phyloP scores from a whole-genome alignment of 2,113 vertebrate genomes.

The Genyomyrus donnyi region DNA sequence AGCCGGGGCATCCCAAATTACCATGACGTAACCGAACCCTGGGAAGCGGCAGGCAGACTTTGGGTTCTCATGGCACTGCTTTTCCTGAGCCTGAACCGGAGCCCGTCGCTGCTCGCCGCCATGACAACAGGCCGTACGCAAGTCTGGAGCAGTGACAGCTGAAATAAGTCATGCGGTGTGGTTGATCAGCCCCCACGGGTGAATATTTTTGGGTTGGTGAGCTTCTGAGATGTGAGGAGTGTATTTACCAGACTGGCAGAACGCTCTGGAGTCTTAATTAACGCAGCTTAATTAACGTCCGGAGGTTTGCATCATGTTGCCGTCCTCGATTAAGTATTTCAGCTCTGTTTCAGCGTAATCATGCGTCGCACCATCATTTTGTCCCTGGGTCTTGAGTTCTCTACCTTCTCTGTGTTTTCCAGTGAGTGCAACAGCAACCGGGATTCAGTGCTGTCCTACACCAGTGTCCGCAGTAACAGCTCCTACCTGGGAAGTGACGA shows the following conservation, averaged over 20 bases:
- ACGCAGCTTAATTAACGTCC: neutral
- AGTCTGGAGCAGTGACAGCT: neutral
- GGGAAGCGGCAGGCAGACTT: neutral
- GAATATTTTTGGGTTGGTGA: neutral
- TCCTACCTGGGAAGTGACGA: constrained; percentile 95
- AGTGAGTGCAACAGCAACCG: constrained; percentile 98
- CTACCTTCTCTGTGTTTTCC: constrained; percentile 18
- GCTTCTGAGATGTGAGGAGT: neutral
- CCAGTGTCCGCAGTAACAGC: constrained; percentile 91
- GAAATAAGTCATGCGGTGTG: neutral
- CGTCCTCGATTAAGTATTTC: neutral
- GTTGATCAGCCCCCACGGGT: neutral
- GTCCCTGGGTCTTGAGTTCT: neutral
- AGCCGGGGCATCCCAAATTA: neutral
- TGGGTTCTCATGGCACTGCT: neutral
- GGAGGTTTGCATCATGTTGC: neutral
- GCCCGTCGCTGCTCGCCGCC: neutral
- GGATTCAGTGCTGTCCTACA: constrained; percentile 92
- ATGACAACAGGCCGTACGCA: neutral
- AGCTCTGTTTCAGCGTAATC: neutral
- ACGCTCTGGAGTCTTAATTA: neutral
- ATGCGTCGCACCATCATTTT: neutral
- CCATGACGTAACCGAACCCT: neutral
- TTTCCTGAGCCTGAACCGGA: neutral
- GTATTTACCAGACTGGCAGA: neutral